Base-by-base conservation (phyloP, 2,113 vertebrate genomes). In the Bathybates hornii region DNA sequence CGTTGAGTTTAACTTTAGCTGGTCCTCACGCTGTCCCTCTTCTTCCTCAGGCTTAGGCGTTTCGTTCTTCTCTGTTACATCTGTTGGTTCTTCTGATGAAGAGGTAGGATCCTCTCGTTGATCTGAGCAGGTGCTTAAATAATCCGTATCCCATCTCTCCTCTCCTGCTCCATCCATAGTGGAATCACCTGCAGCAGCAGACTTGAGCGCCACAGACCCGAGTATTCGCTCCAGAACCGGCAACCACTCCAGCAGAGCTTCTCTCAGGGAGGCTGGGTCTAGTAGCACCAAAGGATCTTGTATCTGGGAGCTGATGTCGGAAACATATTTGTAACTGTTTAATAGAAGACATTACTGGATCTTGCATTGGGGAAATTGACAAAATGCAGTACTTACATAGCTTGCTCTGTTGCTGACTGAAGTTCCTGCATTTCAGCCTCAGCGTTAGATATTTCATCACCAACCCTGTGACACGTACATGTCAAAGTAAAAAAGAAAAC, bases 251-350 rank as follows among this genome's bases (percentile, higher is more conserved):
- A 81, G 91, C 80, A 99, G 96, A 86, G 96, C 90, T 50, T 89
- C 94, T 84, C 83, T 94, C 86, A 99, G 94, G 84, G 86, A 86
- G 10, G 83, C 86, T 2, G 97, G 96, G 89, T 99, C 97, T 87
- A 99, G 97, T 34, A 99, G 95, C 92, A 98, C 94, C 90, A 96
- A 88, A 27, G 98, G 97, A 92, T 99, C 98, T 90, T 98, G 97
- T 12, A 98, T 97, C 92, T 97, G 97, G 53, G 92, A 94, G 86
- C 99, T 99, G 92, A 45, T 48, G 41, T 85, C 9, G 5, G 29
- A 14, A 48, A 68, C 66, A 83, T 5, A 87, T 82, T 41, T 81
- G 54, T 10, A 79, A 85, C 2, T 29, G 14, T 5, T 27, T 4
- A 78, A 52, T 19, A 29, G 6, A 9, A 68, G 7, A 32, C 10